phyloP scores from a whole-genome alignment of 2,797 vertebrate species.

The Aphelocoma californica region DNA sequence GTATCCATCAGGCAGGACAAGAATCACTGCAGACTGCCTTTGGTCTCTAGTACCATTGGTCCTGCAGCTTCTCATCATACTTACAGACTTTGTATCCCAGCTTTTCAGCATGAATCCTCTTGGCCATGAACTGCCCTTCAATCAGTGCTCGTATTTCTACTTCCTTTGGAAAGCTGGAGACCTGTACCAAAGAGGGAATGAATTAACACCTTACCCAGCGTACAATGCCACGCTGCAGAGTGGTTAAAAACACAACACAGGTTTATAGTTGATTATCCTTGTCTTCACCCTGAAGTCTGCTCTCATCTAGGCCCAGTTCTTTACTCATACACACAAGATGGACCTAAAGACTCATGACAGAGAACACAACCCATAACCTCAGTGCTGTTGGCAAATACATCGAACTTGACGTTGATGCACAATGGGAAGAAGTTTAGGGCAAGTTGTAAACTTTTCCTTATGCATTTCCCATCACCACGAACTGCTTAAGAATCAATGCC shows the following conservation, averaged over 20 bases:
- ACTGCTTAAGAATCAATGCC: not conserved
- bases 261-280: not conserved
- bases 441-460: not conserved
- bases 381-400: not conserved
- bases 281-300: not conserved
- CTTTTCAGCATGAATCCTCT: conserved; percentile 88
- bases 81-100: conserved; percentile 90
- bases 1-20: not conserved
- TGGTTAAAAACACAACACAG: not conserved
- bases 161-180: conserved; percentile 76
- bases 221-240: not conserved
- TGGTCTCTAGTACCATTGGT: not conserved
- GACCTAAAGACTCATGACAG: not conserved
- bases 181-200: conserved; percentile 71
- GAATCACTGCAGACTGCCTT: not conserved
- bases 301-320: not conserved
- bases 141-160: conserved; percentile 89
- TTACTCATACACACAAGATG: not conserved
- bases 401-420: not conserved
- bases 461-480: not conserved
- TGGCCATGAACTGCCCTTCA: conserved; percentile 94
- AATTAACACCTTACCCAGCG: not conserved
- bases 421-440: not conserved
- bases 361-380: not conserved
- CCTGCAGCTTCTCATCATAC: conserved; percentile 47